Evolutionary conservation across 2,888 invertebrate species (phyloP).

Genomic region (Calameuta pallipes): DNA sequence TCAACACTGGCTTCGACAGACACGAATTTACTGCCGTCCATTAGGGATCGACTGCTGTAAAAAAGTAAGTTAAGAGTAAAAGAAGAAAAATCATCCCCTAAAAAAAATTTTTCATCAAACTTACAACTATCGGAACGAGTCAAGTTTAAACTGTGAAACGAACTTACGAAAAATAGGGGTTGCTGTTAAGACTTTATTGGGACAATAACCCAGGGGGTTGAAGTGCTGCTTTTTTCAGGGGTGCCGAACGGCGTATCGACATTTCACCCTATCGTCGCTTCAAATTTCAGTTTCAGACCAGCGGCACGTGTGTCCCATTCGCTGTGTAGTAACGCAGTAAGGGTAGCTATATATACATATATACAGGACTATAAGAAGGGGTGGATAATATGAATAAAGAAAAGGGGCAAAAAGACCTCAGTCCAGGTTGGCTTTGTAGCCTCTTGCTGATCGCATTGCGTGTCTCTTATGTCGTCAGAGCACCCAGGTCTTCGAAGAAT

Average conservation of each 20-base stretch:
- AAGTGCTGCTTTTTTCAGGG: neutral
- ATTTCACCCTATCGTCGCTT: conserved; percentile 56
- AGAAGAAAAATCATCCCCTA: neutral
- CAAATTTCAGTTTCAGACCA: conserved; percentile 46
- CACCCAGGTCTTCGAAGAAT: neutral
- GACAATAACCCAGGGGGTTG: neutral
- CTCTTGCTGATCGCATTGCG: neutral
- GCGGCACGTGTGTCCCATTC: conserved; percentile 31
- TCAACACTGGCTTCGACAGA: neutral
- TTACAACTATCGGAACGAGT: neutral
- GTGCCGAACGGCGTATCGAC: conserved; percentile 45
- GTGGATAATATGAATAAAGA: neutral
- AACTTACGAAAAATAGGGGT: neutral
- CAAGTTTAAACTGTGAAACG: neutral
- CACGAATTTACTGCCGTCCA: neutral
- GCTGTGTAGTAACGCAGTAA: conserved; percentile 22
- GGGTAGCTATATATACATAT: conserved; percentile 8
- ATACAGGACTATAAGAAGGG: neutral
- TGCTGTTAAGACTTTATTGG: neutral
- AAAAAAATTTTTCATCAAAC: neutral
- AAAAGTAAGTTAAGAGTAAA: neutral
- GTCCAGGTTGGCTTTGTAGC: neutral
- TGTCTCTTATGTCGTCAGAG: neutral
- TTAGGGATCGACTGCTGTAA: neutral
- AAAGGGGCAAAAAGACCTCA: neutral